Evolutionary conservation across 2,797 vertebrate genomes (phyloP).

Genomic region (Urocyon cinereoargenteus): DNA sequence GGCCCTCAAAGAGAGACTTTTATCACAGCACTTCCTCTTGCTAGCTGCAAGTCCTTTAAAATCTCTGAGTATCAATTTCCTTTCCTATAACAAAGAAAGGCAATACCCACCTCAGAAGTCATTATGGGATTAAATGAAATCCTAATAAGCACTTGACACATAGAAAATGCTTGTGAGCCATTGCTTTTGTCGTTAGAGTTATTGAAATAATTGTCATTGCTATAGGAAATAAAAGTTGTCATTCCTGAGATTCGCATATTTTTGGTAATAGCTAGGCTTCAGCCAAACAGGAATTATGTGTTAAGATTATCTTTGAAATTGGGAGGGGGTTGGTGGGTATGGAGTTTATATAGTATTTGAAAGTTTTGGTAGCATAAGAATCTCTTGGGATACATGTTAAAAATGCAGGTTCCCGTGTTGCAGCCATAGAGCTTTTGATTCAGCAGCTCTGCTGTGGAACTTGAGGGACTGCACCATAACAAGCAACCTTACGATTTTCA

Average conservation of each 20-base stretch:
- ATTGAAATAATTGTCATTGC: neutral
- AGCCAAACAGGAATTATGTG: neutral
- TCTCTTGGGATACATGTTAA: neutral
- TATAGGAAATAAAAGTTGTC: neutral
- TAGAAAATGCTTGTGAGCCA: neutral
- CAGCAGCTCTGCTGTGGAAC: neutral
- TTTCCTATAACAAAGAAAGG: neutral
- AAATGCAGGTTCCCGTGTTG: neutral
- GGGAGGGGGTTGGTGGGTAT: neutral
- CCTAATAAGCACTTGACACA: neutral
- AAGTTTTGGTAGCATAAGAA: neutral
- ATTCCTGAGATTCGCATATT: neutral
- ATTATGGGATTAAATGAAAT: neutral
- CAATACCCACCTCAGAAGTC: neutral
- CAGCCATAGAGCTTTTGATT: neutral
- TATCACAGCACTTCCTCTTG: neutral
- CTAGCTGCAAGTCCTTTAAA: neutral
- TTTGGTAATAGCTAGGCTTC: neutral
- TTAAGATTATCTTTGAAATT: neutral
- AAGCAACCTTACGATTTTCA: neutral
- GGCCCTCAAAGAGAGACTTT: neutral
- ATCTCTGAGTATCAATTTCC: neutral
- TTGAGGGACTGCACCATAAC: fast-evolving
- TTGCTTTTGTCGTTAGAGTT: neutral
- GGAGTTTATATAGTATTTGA: neutral